A percentile compares a stretch with the other conserved stretches of the same genome.
These are phyloP conservation scores for Patiria miniata DNA, from an alignment of 35 echinoderm and acorn worm genomes.

Conservation along the genomic window DNA sequence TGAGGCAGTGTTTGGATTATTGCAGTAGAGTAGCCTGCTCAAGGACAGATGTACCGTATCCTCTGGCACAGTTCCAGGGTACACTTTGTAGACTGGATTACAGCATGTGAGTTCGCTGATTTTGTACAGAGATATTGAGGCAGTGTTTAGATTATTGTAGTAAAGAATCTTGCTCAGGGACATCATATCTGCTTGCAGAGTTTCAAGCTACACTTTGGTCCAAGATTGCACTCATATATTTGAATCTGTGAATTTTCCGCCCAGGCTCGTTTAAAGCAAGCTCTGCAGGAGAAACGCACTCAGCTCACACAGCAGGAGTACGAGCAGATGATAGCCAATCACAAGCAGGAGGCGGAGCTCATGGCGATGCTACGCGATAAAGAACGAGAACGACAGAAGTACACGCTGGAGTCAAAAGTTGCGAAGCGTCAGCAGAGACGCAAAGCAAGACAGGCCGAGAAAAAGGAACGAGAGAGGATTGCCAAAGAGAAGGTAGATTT, in stretches of 20 bases:
- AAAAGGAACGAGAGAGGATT: constrained; percentile 27
- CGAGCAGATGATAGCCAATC: constrained; percentile 97
- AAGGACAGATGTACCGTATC: too few relatives aligned
- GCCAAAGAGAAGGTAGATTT: neutral
- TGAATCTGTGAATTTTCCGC: neutral
- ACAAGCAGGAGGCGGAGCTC: constrained; percentile 95
- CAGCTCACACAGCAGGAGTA: constrained; percentile 79
- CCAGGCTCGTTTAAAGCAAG: constrained; percentile 61
- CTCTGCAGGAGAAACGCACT: constrained; percentile 65
- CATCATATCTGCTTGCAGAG: too few relatives aligned
- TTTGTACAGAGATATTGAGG: too few relatives aligned
- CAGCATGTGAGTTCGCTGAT: too few relatives aligned
- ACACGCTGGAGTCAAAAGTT: constrained; percentile 76
- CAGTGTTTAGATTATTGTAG: too few relatives aligned
- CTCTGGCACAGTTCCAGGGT: too few relatives aligned
- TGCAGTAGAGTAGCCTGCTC: too few relatives aligned
- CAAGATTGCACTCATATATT: too few relatives aligned
- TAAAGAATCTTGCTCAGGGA: too few relatives aligned
- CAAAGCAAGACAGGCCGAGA: constrained; percentile 44
- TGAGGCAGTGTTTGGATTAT: too few relatives aligned
- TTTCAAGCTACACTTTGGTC: too few relatives aligned
- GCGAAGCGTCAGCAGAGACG: constrained; percentile 68
- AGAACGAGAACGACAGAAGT: constrained; percentile 85
- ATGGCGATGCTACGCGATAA: constrained; percentile 87
- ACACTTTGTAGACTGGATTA: too few relatives aligned